Evolutionary conservation across 2,888 invertebrate species (phyloP), one percentile per base, ranked within the genome.

Genomic region (Temnothorax rugatulus): DNA sequence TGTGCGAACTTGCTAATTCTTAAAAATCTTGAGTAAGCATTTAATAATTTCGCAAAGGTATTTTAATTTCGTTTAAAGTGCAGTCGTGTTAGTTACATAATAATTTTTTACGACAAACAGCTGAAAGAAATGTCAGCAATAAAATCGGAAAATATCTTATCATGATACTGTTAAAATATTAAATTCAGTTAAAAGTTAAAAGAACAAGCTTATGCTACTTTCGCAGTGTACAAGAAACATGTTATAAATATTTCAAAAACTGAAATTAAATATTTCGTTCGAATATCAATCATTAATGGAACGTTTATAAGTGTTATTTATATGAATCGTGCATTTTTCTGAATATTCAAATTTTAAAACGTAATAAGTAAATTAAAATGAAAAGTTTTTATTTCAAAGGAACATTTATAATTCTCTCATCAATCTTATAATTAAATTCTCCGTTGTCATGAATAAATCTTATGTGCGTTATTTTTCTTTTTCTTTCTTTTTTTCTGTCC

Each of bases 111-210:
- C 1, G 25, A 44, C 13, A 0, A 73, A 47, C 2, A 34, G 15
- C 15, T 71, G 0, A 38, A 71, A 52, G 5, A 71, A 18, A 38
- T n/a, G 15, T 21, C n/a, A 21, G 13, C 21, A 38, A 73, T 25
- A 41, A 73, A 25, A 71, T 52, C 2, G 9, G n/a, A 54, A 57
- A 57, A 59, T 57, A 41, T 69, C 5, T 57, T 57, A 11, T 59
- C 3, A 41, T 29, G 1, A 13, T 29, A 74, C 0, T 29, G 0
- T 41, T 5, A 11, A 9, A 44, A 59, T 61, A 57, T 41, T 25
- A 41, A 41, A 7, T 73, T 71, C 4, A 25, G 38, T 15, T 21
- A 38, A 54, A 15, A 34, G 13, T 18, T 34, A 13, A 52, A 25
- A 25, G 4, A 18, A 54, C 11, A 38, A 38, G 4, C 2, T 73